Conservation (phyloP, 2,888 invertebrate species). For the Drosophila tanythrix region DNA sequence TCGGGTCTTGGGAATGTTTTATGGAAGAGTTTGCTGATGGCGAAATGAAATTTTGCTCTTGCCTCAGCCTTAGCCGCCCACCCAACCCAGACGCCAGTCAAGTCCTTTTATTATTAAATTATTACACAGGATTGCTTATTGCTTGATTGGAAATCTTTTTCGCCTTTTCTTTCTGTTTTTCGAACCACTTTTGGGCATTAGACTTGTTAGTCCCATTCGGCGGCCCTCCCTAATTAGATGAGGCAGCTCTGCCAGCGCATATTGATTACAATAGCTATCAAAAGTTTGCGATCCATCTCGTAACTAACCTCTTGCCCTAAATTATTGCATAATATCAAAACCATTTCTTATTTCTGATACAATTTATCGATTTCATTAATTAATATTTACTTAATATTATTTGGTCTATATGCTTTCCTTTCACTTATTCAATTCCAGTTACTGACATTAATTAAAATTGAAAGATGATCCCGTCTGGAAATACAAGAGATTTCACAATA, state of each 20-base stretch:
- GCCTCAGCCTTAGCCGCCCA: not conserved
- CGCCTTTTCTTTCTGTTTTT: not conserved
- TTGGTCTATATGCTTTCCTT: not conserved
- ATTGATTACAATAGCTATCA: constrained; percentile 43
- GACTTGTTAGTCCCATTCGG: constrained; percentile 39
- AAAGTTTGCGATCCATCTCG: constrained; percentile 26
- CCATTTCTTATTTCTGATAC: constrained; percentile 5
- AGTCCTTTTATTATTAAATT: constrained; percentile 70
- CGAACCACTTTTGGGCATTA: constrained; percentile 25
- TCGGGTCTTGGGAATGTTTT: constrained; percentile 24
- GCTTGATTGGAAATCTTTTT: constrained; percentile 73
- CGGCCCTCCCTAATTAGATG: constrained; percentile 55
- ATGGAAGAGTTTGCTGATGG: constrained; percentile 32
- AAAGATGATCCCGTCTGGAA: not conserved
- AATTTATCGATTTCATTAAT: not conserved
- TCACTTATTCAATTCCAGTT: not conserved
- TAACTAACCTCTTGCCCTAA: constrained; percentile 21
- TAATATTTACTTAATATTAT: not conserved
- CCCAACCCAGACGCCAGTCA: not conserved
- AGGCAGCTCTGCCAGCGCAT: constrained; percentile 36
- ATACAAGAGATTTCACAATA: not conserved
- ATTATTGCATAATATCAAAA: constrained; percentile 27
- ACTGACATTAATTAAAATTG: not conserved
- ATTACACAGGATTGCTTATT: constrained; percentile 65
- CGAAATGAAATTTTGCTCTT: constrained; percentile 44